Conservation (phyloP, 2,797 vertebrate species). For the Lithobates pipiens region DNA sequence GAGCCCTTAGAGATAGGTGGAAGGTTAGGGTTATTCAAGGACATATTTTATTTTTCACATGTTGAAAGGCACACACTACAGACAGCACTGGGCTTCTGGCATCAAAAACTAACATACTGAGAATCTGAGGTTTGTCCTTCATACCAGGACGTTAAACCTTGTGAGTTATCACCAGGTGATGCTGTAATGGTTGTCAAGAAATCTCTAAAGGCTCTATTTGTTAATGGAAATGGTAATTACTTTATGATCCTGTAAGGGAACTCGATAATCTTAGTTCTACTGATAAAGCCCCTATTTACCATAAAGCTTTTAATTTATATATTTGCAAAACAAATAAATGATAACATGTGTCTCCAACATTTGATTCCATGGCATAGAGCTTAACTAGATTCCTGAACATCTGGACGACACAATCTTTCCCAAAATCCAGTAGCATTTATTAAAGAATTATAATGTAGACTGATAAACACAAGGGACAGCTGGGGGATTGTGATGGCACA, state of each 20-base stretch:
- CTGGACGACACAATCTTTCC: conserved; percentile 32
- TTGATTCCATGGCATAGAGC: conserved; percentile 1
- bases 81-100: no score
- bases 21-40: background rate
- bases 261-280: conserved; percentile 4
- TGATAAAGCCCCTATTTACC: background rate
- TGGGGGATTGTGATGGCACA: conserved; percentile 57
- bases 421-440: conserved; percentile 38
- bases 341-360: background rate
- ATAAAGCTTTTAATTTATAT: background rate
- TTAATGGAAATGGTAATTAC: conserved; percentile 11
- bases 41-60: background rate
- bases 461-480: conserved; percentile 62
- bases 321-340: conserved; percentile 35
- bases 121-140: background rate
- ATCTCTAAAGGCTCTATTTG: background rate
- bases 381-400: conserved; percentile 43
- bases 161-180: background rate
- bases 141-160: background rate
- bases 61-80: no score
- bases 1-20: no score
- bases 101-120: no score
- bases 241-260: conserved; percentile 17
- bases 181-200: background rate
- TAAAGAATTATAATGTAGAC: conserved; percentile 58